Conservation (phyloP, 2,113 vertebrate genomes). For the Bubo scandiacus region DNA sequence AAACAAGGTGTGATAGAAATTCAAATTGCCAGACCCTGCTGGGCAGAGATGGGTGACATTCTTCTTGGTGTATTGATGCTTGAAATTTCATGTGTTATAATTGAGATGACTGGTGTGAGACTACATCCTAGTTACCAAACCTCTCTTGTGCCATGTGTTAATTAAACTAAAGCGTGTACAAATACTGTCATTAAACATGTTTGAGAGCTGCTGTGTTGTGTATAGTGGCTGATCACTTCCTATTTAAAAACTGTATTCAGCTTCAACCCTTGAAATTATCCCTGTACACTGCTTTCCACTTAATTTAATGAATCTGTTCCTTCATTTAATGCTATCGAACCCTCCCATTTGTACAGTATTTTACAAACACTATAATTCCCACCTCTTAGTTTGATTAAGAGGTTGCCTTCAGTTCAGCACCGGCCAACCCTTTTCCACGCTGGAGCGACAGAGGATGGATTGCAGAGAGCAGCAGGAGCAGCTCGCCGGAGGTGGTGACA, state of each 20-base stretch:
- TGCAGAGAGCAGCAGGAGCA: not conserved
- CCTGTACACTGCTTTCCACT: slow-evolving; percentile 55
- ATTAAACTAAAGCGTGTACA: slow-evolving; percentile 63
- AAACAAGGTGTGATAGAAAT: slow-evolving; percentile 20
- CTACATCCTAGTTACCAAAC: slow-evolving; percentile 45
- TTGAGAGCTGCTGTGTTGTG: slow-evolving; percentile 60
- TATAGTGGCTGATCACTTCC: slow-evolving; percentile 47
- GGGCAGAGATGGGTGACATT: not conserved
- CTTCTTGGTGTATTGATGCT: not conserved
- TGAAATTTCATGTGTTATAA: slow-evolving; percentile 38
- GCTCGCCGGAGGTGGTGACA: not conserved
- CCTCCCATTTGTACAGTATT: slow-evolving; percentile 42
- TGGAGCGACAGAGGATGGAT: not conserved
- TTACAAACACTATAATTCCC: slow-evolving; percentile 40
- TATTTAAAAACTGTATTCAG: slow-evolving; percentile 49
- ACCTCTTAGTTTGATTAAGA: slow-evolving; percentile 35
- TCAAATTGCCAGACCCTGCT: not conserved
- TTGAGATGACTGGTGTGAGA: slow-evolving; percentile 38
- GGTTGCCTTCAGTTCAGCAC: not conserved
- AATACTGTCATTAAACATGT: slow-evolving; percentile 63
- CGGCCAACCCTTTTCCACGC: not conserved
- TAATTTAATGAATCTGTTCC: slow-evolving; percentile 66
- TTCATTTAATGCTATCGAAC: slow-evolving; percentile 57
- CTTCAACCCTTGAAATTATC: slow-evolving; percentile 58
- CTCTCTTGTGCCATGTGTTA: slow-evolving; percentile 60